Conservation (phyloP, 2,797 vertebrate species). For the Gymnoscopelus microlampas region DNA sequence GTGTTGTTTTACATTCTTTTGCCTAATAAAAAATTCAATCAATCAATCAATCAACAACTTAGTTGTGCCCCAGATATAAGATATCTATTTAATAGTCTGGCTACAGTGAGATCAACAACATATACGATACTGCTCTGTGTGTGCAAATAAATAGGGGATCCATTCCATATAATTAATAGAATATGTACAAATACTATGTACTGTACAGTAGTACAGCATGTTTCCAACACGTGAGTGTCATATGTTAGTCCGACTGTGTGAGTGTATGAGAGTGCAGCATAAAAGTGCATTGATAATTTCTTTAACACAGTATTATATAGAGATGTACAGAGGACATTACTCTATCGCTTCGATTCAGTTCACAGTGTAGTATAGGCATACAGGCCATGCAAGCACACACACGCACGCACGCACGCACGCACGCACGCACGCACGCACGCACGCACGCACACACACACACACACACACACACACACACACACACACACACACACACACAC, state of each 20-base stretch:
- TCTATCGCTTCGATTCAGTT: constrained; percentile 44
- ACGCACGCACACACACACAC: background rate
- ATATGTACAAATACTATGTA: no score
- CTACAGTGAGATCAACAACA: no score
- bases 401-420: background rate
- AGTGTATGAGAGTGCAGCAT: constrained; percentile 10
- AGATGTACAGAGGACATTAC: constrained; percentile 11
- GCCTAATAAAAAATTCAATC: no score
- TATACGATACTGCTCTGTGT: no score
- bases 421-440: background rate
- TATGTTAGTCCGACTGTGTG: background rate
- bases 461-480: background rate
- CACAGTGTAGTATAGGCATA: constrained; percentile 6
- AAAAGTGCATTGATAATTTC: constrained; percentile 14
- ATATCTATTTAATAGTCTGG: no score
- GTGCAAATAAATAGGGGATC: no score
- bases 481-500: constrained; percentile 1
- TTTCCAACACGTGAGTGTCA: no score
- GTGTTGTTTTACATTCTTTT: no score
- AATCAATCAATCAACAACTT: no score
- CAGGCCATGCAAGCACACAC: background rate
- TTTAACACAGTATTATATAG: constrained; percentile 8
- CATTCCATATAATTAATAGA: no score
- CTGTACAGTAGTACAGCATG: no score
- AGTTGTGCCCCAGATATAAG: no score